Evolutionary conservation across 2,797 vertebrate genomes (phyloP).

Genomic region (Poecilia wingei): DNA sequence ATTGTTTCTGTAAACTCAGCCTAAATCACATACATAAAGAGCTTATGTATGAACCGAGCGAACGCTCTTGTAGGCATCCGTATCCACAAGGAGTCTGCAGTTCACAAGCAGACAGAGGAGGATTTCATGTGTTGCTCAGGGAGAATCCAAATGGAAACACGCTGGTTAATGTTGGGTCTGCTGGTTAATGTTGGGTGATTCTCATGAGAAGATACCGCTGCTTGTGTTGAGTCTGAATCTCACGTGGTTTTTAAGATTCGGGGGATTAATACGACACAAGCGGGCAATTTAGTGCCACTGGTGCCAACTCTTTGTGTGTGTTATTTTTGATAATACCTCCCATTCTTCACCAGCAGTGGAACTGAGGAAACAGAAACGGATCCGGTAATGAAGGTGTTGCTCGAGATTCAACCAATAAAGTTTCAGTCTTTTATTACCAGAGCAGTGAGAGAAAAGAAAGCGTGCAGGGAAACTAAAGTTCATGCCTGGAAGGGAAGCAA

Average conservation of each 20-base stretch:
- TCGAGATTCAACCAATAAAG: constrained; percentile 26
- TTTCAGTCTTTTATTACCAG: constrained; percentile 27
- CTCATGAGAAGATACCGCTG: neutral
- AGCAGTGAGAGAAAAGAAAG: constrained; percentile 27
- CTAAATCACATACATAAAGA: neutral
- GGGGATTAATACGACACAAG: constrained; percentile 15
- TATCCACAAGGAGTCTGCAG: neutral
- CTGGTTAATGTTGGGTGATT: no score
- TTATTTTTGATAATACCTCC: neutral
- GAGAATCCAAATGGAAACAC: neutral
- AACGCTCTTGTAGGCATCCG: neutral
- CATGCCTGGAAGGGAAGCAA: constrained; percentile 43
- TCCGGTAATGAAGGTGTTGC: constrained; percentile 29
- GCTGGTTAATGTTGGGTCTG: neutral
- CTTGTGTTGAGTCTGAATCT: constrained; percentile 1
- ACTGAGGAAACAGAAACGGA: constrained; percentile 9
- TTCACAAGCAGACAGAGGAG: neutral
- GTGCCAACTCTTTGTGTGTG: neutral
- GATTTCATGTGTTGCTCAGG: constrained; percentile 7
- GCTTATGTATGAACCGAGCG: neutral
- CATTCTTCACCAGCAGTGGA: constrained; percentile 7
- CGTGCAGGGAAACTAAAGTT: constrained; percentile 31
- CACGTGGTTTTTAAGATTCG: constrained; percentile 16
- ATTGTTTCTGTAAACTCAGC: constrained; percentile 1
- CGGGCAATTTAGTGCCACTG: neutral